These are phyloP conservation scores for Troglohyphantes excavatus DNA, from an alignment of 2,888 invertebrate species.

Conservation along the genomic window DNA sequence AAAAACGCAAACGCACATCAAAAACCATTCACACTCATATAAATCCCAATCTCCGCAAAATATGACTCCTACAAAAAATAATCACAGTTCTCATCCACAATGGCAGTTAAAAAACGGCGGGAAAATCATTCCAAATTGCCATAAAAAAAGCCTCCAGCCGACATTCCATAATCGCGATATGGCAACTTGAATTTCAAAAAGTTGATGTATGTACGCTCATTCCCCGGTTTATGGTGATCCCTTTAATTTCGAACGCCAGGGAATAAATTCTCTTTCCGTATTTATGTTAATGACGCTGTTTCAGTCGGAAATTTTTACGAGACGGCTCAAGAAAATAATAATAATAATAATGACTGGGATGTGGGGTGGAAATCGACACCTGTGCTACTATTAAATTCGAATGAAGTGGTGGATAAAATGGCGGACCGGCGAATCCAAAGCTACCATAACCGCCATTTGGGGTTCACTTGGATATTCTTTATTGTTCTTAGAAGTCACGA, in stretches of 20 bases:
- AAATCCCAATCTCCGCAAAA: constrained; percentile 28
- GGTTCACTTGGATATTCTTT: constrained; percentile 22
- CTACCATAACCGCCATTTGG: constrained; percentile 42
- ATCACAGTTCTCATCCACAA: constrained; percentile 23
- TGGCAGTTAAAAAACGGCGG: constrained; percentile 16
- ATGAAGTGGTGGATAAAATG: constrained; percentile 61
- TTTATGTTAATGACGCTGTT: constrained; percentile 67
- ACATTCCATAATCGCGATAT: constrained; percentile 31
- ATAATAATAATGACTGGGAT: constrained; percentile 13
- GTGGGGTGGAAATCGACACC: constrained; percentile 47
- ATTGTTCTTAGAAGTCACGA: constrained; percentile 10
- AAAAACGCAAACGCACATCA: constrained; percentile 14
- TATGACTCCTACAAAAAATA: constrained; percentile 36
- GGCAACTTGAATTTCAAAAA: constrained; percentile 30
- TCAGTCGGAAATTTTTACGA: constrained; percentile 54
- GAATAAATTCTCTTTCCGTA: constrained; percentile 57
- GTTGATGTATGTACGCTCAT: constrained; percentile 59
- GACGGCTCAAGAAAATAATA: constrained; percentile 62
- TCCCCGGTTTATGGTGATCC: constrained; percentile 60
- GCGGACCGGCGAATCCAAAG: constrained; percentile 24
- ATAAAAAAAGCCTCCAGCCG: constrained; percentile 23
- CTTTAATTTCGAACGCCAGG: constrained; percentile 47
- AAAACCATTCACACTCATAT: constrained; percentile 25
- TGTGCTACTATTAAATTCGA: constrained; percentile 65
- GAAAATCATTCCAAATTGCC: constrained; percentile 2